phyloP scores from a whole-genome alignment of 2,113 vertebrate genomes.

The Marmota flaviventris region DNA sequence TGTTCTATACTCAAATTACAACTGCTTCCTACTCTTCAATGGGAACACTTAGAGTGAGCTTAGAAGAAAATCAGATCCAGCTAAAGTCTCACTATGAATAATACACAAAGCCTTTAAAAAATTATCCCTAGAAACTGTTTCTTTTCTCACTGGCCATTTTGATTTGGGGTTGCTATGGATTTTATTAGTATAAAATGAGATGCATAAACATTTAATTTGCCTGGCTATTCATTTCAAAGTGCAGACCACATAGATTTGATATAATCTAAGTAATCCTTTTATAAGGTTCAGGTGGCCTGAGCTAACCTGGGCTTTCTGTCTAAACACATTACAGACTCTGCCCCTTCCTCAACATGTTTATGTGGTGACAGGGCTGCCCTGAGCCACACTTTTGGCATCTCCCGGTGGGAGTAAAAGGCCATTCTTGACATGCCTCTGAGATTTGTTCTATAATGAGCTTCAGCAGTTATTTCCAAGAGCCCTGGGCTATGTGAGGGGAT shows the following conservation, averaged over 20 bases:
- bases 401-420: not conserved
- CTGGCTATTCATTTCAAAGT: slow-evolving; percentile 64
- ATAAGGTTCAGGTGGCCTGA: slow-evolving; percentile 29
- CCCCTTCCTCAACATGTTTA: not conserved
- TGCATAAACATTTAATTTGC: slow-evolving; percentile 7
- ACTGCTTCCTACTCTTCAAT: not conserved
- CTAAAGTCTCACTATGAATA: slow-evolving; percentile 48
- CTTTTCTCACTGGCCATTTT: slow-evolving; percentile 60
- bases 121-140: slow-evolving; percentile 53
- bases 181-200: slow-evolving; percentile 74
- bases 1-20: not conserved
- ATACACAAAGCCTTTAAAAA: slow-evolving; percentile 49
- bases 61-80: slow-evolving; percentile 52
- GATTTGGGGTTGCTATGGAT: slow-evolving; percentile 52
- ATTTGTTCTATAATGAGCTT: slow-evolving; percentile 22
- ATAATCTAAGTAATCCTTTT: slow-evolving; percentile 34
- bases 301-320: slow-evolving; percentile 37
- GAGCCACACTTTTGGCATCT: not conserved
- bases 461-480: not conserved
- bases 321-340: slow-evolving; percentile 50
- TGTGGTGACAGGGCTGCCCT: not conserved
- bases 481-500: not conserved
- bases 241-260: slow-evolving; percentile 6
- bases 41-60: not conserved
- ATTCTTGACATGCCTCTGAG: not conserved